Percentiles rank a stretch among this genome's conserved stretches.
phyloP scores from a whole-genome alignment of 2,888 invertebrate genomes.

The Catocala fraxini region DNA sequence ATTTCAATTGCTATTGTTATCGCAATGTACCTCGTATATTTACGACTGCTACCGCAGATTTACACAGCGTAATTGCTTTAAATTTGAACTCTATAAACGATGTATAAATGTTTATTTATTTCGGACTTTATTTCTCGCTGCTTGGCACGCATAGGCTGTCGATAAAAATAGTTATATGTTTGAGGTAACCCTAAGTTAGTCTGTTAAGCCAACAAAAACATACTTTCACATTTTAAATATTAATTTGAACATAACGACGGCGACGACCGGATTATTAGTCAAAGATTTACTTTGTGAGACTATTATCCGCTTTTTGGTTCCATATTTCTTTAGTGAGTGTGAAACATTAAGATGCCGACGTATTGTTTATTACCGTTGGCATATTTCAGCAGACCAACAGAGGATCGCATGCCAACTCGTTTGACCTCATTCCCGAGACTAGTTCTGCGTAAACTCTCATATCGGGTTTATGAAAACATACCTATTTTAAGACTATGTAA shows the following conservation, averaged over 20 bases:
- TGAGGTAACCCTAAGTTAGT: too few relatives aligned
- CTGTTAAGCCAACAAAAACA: too few relatives aligned
- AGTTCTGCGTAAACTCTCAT: slow-evolving; percentile 83
- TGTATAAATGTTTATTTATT: slow-evolving; percentile 8
- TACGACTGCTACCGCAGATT: slow-evolving; percentile 21
- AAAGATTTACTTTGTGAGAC: slow-evolving; percentile 19
- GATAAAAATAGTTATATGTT: not conserved
- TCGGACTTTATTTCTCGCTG: slow-evolving; percentile 1
- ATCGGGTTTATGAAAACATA: slow-evolving; percentile 83
- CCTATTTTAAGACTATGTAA: slow-evolving; percentile 79
- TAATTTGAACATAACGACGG: too few relatives aligned
- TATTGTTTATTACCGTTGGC: slow-evolving; percentile 72
- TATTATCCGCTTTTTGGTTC: slow-evolving; percentile 30
- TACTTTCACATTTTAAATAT: too few relatives aligned
- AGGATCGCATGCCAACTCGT: slow-evolving; percentile 80
- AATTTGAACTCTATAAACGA: slow-evolving; percentile 8
- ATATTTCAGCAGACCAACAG: slow-evolving; percentile 69
- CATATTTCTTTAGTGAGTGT: slow-evolving; percentile 42
- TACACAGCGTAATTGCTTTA: slow-evolving; percentile 15
- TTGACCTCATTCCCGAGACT: slow-evolving; percentile 83
- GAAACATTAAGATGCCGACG: slow-evolving; percentile 60
- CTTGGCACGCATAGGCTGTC: not conserved
- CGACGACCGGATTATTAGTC: not conserved
- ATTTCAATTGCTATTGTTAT: slow-evolving; percentile 64
- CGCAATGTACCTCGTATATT: slow-evolving; percentile 38